These are phyloP conservation scores for Danio kyathit DNA, from an alignment of 2,797 vertebrate genomes.

Conservation along the genomic window DNA sequence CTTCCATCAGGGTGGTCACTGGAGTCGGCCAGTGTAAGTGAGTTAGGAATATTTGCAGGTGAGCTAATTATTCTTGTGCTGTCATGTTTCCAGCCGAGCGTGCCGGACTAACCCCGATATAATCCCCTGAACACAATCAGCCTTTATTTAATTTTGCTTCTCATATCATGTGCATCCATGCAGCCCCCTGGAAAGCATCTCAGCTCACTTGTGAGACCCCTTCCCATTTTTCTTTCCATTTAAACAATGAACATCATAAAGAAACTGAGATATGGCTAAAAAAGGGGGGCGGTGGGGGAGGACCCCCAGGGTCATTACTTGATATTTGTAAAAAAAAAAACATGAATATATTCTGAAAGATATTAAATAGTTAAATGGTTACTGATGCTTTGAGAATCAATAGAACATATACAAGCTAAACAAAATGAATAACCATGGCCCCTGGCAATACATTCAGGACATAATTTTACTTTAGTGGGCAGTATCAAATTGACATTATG, in stretches of 20 bases:
- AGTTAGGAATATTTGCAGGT: constrained; percentile 54
- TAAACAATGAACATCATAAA: constrained; percentile 35
- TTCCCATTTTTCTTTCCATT: constrained; percentile 34
- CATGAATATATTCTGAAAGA: background rate
- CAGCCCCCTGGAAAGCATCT: constrained; percentile 28
- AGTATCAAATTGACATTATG: too few relatives aligned
- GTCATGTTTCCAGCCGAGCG: constrained; percentile 58
- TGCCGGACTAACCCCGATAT: constrained; percentile 53
- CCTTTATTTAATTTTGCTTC: constrained; percentile 59
- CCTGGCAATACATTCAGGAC: too few relatives aligned
- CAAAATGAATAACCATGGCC: too few relatives aligned
- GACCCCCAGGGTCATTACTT: background rate
- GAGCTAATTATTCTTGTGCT: constrained; percentile 64
- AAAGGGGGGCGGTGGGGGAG: background rate
- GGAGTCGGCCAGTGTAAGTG: constrained; percentile 40
- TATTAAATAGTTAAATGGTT: background rate
- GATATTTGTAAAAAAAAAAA: background rate
- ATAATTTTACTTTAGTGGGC: too few relatives aligned
- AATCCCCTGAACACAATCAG: constrained; percentile 56
- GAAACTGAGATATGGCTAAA: background rate
- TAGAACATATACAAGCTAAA: too few relatives aligned
- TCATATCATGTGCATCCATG: constrained; percentile 46
- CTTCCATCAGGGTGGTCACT: constrained; percentile 32
- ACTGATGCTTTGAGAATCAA: too few relatives aligned
- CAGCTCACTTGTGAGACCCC: constrained; percentile 8